phyloP scores from a whole-genome alignment of 1,140 invertebrate species.

The Prorops nasuta region DNA sequence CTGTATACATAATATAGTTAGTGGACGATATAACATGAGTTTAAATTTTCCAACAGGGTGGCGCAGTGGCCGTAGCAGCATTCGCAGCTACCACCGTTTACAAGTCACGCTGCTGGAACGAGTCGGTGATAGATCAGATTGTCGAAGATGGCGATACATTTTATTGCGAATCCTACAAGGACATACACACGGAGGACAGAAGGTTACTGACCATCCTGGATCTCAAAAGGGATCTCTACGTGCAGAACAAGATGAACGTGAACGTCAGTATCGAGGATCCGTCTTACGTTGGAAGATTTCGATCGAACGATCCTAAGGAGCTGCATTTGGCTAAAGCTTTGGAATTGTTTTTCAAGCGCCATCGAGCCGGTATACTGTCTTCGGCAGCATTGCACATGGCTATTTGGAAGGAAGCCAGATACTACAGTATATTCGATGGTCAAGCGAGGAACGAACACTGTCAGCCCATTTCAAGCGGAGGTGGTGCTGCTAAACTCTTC shows the following conservation, averaged over 20 bases:
- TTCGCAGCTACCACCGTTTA: constrained; percentile 40
- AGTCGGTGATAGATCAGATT: constrained; percentile 44
- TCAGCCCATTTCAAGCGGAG: constrained; percentile 9
- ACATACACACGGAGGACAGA: constrained; percentile 32
- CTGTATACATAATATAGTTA: not conserved
- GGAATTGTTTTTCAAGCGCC: constrained; percentile 38
- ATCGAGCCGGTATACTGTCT: constrained; percentile 34
- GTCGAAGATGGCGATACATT: constrained; percentile 48
- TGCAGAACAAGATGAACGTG: constrained; percentile 34
- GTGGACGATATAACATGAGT: too few relatives aligned
- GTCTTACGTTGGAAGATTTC: constrained; percentile 40
- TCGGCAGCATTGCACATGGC: constrained; percentile 42
- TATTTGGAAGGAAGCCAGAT: constrained; percentile 38
- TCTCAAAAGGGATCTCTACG: constrained; percentile 25
- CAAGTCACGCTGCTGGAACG: constrained; percentile 42
- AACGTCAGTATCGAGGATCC: constrained; percentile 38
- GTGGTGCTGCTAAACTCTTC: constrained; percentile 42
- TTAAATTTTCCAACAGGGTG: constrained; percentile 16
- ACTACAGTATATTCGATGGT: constrained; percentile 45
- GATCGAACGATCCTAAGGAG: constrained; percentile 34
- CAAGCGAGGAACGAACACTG: constrained; percentile 37
- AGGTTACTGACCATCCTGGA: constrained; percentile 31
- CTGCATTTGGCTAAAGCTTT: constrained; percentile 41
- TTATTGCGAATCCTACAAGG: constrained; percentile 41
- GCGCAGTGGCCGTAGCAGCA: constrained; percentile 45